phyloP scores from a whole-genome alignment of 2,797 vertebrate species.

The Orientallactaga sibirica region DNA sequence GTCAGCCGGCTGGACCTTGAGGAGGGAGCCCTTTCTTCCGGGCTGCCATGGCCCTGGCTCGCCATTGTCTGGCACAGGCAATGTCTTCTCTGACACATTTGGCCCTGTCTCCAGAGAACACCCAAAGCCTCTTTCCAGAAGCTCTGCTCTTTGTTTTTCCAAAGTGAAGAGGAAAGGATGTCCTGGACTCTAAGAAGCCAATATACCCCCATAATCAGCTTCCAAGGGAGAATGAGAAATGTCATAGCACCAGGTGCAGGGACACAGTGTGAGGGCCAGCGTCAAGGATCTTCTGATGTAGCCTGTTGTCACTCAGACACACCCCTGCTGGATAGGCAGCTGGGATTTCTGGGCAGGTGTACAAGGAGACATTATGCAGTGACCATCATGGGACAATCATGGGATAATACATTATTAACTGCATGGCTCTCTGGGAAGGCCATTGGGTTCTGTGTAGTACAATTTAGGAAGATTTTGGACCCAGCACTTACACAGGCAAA shows the following conservation, averaged over 20 bases:
- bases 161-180: not conserved
- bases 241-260: rapidly evolving
- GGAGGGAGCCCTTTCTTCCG: not conserved
- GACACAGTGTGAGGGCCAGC: rapidly evolving
- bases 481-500: not conserved
- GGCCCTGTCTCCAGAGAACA: slow-evolving; percentile 48
- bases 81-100: slow-evolving; percentile 52
- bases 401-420: too few relatives aligned
- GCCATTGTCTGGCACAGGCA: slow-evolving; percentile 35
- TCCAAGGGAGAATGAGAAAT: rapidly evolving
- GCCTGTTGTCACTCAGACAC: not conserved
- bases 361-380: not conserved
- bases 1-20: not conserved
- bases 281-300: rapidly evolving
- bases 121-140: not conserved
- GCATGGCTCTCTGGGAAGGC: not conserved
- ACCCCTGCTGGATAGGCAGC: rapidly evolving
- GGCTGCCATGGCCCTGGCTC: slow-evolving; percentile 4
- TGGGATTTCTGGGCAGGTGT: not conserved
- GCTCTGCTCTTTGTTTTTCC: not conserved
- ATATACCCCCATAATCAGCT: rapidly evolving
- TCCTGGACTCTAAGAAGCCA: slow-evolving; percentile 25
- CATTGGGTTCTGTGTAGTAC: not conserved
- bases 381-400: rapidly evolving
- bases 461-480: not conserved